Evolutionary conservation across 30 jellyfish, hydroid and myxozoan genomes (phyloP), one percentile per base, ranked within the genome.

Genomic region (Rhopilema esculentum): DNA sequence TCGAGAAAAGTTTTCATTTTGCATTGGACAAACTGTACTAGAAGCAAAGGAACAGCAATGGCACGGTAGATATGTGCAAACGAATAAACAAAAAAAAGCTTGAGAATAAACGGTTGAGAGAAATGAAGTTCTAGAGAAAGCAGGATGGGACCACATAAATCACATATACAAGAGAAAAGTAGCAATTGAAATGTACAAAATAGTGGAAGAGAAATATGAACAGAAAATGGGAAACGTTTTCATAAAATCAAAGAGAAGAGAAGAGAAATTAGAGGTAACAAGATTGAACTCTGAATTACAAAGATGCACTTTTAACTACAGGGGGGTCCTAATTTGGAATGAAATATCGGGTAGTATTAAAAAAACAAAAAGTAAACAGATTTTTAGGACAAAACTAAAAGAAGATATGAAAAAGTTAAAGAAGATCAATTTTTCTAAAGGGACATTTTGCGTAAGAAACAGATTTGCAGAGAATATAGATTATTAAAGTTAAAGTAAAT

Each of bases 141-240:
- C 28, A 72, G 83, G 83, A 15, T 72, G 40, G 83, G 68, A 72
- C 83, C 68, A 25, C 68, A 32, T 72, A 27, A 72, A 29, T 32
- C 68, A 72, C 68, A 31, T 72, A 28, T 72, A 72, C 83, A 72
- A 72, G 69, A 72, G 68, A 24, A 72, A 72, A 28, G 83, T 72
- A 72, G 83, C 69, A 72, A 40, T 72, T 72, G 83, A 72, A 72
- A 72, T 72, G 83, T 72, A 72, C 40, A 72, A 72, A 30, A 72
- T 72, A 28, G 27, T 72, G 67, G 24, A 72, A 30, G 28, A 72
- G 28, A 68, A 32, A 72, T 18, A 33, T 24, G 69, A 40, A 72
- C 83, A 72, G 27, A 72, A 68, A 72, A 16, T 72, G 83, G 83
- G 83, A 72, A 30, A 9, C 32, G 40, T 49, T 68, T 72, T 72